phyloP scores from a whole-genome alignment of 1,140 invertebrate genomes.

The Marisa cornuarietis region DNA sequence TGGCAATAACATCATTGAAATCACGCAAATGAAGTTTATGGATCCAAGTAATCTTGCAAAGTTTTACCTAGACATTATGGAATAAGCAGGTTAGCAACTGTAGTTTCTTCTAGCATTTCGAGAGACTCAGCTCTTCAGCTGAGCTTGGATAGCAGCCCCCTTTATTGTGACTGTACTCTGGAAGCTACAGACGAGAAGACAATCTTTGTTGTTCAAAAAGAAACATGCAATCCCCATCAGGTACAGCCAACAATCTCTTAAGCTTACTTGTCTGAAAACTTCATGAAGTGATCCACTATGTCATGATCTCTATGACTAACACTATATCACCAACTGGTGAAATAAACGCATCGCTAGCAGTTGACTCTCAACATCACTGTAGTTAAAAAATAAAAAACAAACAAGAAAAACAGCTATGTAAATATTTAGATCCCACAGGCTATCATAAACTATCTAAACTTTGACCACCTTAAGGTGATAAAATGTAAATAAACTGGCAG shows the following conservation, averaged over 20 bases:
- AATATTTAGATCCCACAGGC: conserved; percentile 30
- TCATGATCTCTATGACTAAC: conserved; percentile 23
- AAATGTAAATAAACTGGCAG: too few species aligned
- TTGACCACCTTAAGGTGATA: conserved; percentile 5
- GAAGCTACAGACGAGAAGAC: conserved; percentile 7
- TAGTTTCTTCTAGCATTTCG: conserved; percentile 40
- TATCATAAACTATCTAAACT: conserved; percentile 11
- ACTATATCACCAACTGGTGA: conserved; percentile 18
- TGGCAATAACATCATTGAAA: conserved; percentile 31
- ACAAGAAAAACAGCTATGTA: neutral
- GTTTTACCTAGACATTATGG: conserved; percentile 33
- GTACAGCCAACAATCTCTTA: conserved; percentile 6
- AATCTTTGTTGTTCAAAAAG: conserved; percentile 1
- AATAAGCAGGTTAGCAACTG: conserved; percentile 43
- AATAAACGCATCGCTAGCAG: conserved; percentile 28
- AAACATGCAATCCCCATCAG: conserved; percentile 22
- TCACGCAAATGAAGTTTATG: conserved; percentile 37
- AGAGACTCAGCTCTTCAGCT: conserved; percentile 19
- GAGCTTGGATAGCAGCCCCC: conserved; percentile 32
- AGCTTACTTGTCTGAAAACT: conserved; percentile 7
- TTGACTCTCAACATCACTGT: conserved; percentile 15
- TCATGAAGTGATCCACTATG: neutral
- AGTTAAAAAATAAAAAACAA: neutral
- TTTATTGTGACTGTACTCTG: conserved; percentile 47
- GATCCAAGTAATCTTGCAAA: conserved; percentile 37